Base-by-base conservation (phyloP, 2,888 invertebrate species). In the Drosophila vallismaia region DNA sequence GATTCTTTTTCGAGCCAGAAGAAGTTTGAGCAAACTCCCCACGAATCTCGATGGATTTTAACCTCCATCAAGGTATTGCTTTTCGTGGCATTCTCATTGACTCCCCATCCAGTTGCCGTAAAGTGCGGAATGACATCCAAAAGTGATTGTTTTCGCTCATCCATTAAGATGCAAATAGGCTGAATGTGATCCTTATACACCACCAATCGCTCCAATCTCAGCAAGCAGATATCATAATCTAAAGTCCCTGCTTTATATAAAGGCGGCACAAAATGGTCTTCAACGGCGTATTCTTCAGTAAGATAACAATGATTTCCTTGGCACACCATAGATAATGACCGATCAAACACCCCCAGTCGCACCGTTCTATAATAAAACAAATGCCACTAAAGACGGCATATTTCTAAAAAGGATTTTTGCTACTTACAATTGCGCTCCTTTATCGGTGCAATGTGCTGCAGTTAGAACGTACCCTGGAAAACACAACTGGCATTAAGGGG, bases 131-230 rank as follows among this genome's bases (percentile, higher is more conserved):
- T n/a, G 5, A 0, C 14, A 44, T 53, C 52, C 10, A 28, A 8
- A 7, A 2, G 1, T 8, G 45, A 5, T 7, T 45, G 14, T 12
- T 8, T 28, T 3, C 28, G 10, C 1, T 7, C 9, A 45, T 59
- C 28, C n/a, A 24, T 3, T 4, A 36, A 19, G n/a, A 59, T 60
- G 42, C 59, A 59, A 7, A 59, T 59, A n/a, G 59, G 59, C 0
- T 19, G 7, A 2, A 53, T 46, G 2, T 19, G 5, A 3, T 1
- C n/a, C 5, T 7, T 45, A 19, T 19, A 46, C 8, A 28, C 14
- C 48, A 53, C 53, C n/a, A 28, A 10, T n/a, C 10, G 28, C 10
- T 14, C 10, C 19, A 53, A 28, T 10, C 53, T 19, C 7, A 53
- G 46, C 28, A 53, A 19, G 24, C 14, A 14, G 14, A 53, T 53